These are phyloP conservation scores for Candidula unifasciata DNA, from an alignment of 2,888 invertebrate genomes.

Conservation along the genomic window DNA sequence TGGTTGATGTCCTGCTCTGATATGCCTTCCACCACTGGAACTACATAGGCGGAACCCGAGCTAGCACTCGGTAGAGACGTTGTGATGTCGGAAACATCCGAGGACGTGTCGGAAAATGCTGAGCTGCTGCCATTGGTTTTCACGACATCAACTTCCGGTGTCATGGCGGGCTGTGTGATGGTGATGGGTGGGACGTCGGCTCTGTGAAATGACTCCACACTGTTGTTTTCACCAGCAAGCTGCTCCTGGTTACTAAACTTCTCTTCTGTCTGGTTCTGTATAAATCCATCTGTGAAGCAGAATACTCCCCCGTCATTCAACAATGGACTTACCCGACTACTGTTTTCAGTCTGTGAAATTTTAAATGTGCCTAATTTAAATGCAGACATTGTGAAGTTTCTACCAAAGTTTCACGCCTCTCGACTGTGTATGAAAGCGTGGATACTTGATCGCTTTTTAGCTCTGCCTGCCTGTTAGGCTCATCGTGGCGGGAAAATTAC, in stretches of 20 bases:
- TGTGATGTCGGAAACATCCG: constrained; percentile 60
- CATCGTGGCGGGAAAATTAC: too few relatives aligned
- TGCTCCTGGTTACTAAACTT: neutral
- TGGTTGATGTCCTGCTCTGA: constrained; percentile 74
- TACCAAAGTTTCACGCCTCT: neutral
- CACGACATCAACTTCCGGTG: neutral
- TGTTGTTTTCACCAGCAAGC: neutral
- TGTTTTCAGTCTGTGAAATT: neutral
- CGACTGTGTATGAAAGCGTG: too few relatives aligned
- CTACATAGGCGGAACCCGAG: constrained; percentile 41
- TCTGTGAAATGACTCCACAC: constrained; percentile 63
- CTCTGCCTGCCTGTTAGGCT: too few relatives aligned
- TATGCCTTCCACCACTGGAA: constrained; percentile 65
- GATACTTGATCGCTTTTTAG: too few relatives aligned
- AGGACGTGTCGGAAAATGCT: constrained; percentile 58
- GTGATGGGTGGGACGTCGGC: constrained; percentile 73
- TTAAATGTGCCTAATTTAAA: neutral
- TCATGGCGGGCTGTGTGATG: constrained; percentile 39
- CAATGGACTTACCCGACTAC: neutral
- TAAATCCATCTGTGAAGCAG: neutral
- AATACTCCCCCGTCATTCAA: neutral
- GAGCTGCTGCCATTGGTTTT: constrained; percentile 37
- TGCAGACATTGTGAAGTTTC: neutral
- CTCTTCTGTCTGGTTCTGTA: neutral
- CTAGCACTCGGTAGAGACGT: constrained; percentile 39